Conservation (phyloP, 2,113 vertebrate species). For the Theristicus caerulescens region DNA sequence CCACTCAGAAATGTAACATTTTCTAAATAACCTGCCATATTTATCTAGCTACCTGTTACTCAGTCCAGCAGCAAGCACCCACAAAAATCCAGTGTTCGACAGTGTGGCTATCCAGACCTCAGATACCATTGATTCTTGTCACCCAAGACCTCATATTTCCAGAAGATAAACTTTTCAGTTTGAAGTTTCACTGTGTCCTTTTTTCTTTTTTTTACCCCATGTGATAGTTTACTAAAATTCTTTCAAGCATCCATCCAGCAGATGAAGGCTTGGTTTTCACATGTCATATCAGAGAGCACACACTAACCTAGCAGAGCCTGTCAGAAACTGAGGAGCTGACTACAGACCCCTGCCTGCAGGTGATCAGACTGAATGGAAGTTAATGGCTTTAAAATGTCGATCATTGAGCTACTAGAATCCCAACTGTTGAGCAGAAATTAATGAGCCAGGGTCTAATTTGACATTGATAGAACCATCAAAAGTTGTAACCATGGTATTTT, state of each 20-base stretch:
- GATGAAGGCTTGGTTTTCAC: background rate
- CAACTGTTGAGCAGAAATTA: background rate
- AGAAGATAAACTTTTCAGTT: background rate
- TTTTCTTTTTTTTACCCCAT: background rate
- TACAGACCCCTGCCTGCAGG: background rate
- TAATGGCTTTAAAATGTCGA: background rate
- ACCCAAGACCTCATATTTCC: background rate
- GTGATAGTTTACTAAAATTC: background rate
- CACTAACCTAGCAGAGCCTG: background rate
- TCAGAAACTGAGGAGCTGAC: background rate
- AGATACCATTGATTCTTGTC: background rate
- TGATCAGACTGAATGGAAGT: background rate
- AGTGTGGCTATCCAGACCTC: background rate
- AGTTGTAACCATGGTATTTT: background rate
- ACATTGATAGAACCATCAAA: background rate
- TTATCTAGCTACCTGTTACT: background rate
- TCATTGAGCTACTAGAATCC: background rate
- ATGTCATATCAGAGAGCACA: background rate
- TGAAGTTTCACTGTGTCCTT: background rate
- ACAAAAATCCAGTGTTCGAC: background rate
- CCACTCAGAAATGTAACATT: background rate
- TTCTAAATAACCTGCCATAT: background rate
- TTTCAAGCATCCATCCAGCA: background rate
- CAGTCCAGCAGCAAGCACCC: background rate
- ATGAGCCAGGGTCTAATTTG: background rate